phyloP scores from a whole-genome alignment of 2,888 invertebrate species.

The Rhyacophila evoluta region DNA sequence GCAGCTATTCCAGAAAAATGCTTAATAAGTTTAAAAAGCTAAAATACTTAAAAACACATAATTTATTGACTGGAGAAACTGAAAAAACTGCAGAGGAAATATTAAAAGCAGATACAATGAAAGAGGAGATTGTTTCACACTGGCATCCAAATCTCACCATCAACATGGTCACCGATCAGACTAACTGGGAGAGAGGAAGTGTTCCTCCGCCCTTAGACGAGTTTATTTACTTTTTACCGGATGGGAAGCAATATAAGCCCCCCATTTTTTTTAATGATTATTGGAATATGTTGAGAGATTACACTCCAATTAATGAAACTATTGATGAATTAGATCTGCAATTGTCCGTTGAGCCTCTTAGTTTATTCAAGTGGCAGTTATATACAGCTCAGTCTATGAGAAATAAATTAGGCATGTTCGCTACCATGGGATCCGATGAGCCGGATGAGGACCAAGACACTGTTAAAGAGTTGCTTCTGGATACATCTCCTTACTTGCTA shows the following conservation, averaged over 20 bases:
- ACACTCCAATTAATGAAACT: constrained; percentile 90
- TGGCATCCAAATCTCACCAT: constrained; percentile 99
- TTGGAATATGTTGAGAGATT: constrained; percentile 98
- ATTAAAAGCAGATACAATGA: constrained; percentile 79
- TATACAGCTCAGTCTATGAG: constrained; percentile 97
- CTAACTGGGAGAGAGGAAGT: constrained; percentile 91
- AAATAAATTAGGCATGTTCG: constrained; percentile 83
- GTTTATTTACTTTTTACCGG: constrained; percentile 90
- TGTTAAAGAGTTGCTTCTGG: constrained; percentile 92
- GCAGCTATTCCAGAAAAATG: constrained; percentile 82
- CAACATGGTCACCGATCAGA: constrained; percentile 95
- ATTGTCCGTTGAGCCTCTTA: constrained; percentile 88
- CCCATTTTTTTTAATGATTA: constrained; percentile 96
- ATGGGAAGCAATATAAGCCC: constrained; percentile 90
- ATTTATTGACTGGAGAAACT: constrained; percentile 93
- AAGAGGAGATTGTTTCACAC: constrained; percentile 93
- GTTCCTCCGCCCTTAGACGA: constrained; percentile 95
- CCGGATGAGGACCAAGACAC: constrained; percentile 90
- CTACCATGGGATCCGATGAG: constrained; percentile 77
- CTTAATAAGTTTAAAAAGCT: constrained; percentile 93
- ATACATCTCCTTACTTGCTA: constrained; percentile 96
- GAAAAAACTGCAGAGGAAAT: constrained; percentile 83
- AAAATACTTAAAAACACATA: constrained; percentile 88
- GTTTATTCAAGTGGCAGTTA: constrained; percentile 97
- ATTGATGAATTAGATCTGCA: constrained; percentile 78